A percentile compares a stretch with the other conserved stretches of the same genome.
Evolutionary conservation across 2,888 invertebrate species (phyloP).

Genomic region (Agrypnus murinus): DNA sequence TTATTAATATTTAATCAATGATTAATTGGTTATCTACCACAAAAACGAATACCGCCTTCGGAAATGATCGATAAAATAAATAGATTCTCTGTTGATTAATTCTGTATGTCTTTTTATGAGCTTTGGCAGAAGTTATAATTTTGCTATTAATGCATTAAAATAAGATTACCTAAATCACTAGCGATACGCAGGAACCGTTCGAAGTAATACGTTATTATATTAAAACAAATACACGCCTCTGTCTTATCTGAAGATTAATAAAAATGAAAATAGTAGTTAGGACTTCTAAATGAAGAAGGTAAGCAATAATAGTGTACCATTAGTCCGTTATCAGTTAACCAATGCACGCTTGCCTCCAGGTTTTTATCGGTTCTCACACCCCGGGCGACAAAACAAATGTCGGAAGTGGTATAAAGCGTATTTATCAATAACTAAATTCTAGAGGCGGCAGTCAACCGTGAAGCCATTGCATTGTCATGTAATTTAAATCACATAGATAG

Average conservation of each 20-base stretch:
- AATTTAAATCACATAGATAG: slow-evolving; percentile 63
- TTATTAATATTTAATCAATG: no score
- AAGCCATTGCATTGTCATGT: slow-evolving; percentile 62
- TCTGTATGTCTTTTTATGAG: not conserved
- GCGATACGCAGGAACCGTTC: slow-evolving; percentile 6
- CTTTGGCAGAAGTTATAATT: slow-evolving; percentile 17
- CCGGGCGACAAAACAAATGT: slow-evolving; percentile 64
- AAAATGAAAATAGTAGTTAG: slow-evolving; percentile 55
- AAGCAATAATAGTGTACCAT: slow-evolving; percentile 62
- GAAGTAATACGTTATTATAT: slow-evolving; percentile 30
- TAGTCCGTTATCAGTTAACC: slow-evolving; percentile 60
- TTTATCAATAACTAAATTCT: slow-evolving; percentile 66
- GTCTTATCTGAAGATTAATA: slow-evolving; percentile 34
- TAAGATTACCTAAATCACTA: not conserved
- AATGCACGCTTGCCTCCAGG: slow-evolving; percentile 53
- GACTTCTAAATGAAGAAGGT: slow-evolving; percentile 60
- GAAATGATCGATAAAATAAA: no score
- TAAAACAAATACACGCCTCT: slow-evolving; percentile 43
- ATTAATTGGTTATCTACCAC: no score
- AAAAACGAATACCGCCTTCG: no score
- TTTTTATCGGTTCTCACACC: slow-evolving; percentile 55
- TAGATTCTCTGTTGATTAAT: not conserved
- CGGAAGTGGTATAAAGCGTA: slow-evolving; percentile 63
- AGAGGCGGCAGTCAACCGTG: slow-evolving; percentile 61
- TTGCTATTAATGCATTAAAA: slow-evolving; percentile 19